These are phyloP conservation scores for Octonoba sinensis DNA, from an alignment of 2,888 invertebrate species.

Conservation along the genomic window DNA sequence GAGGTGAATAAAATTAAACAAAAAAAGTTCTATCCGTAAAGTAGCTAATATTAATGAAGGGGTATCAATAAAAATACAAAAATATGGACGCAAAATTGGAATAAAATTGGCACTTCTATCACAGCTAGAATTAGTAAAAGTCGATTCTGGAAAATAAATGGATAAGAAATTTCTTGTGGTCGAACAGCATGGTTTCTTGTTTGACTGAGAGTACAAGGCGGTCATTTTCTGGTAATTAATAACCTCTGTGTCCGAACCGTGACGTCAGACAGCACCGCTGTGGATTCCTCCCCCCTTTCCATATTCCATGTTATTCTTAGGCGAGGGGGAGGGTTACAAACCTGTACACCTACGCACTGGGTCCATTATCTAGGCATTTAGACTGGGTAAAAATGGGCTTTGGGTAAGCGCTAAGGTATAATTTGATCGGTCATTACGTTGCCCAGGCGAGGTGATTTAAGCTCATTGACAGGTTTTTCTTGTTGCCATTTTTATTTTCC, in stretches of 20 bases:
- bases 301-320: conserved; percentile 2
- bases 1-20: not conserved
- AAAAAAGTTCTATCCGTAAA: not conserved
- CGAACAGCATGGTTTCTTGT: not conserved
- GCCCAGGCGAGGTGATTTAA: conserved; percentile 36
- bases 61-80: conserved; percentile 1
- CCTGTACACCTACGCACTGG: conserved; percentile 42
- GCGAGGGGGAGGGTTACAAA: not conserved
- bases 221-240: conserved; percentile 56
- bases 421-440: conserved; percentile 52
- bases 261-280: conserved; percentile 36
- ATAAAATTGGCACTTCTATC: conserved; percentile 53
- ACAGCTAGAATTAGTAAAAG: conserved; percentile 44
- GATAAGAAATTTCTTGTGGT: not conserved
- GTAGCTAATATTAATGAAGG: conserved; percentile 17
- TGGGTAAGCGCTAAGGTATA: conserved; percentile 39
- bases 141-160: conserved; percentile 42
- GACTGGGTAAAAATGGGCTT: conserved; percentile 51
- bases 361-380: conserved; percentile 54
- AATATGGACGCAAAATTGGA: conserved; percentile 33
- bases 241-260: conserved; percentile 54
- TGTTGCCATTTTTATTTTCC: conserved; percentile 18
- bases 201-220: conserved; percentile 29
- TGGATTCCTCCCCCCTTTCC: not conserved
- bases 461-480: conserved; percentile 48